Conservation (phyloP, 1,140 invertebrate genomes). For the Hermetia illucens region DNA sequence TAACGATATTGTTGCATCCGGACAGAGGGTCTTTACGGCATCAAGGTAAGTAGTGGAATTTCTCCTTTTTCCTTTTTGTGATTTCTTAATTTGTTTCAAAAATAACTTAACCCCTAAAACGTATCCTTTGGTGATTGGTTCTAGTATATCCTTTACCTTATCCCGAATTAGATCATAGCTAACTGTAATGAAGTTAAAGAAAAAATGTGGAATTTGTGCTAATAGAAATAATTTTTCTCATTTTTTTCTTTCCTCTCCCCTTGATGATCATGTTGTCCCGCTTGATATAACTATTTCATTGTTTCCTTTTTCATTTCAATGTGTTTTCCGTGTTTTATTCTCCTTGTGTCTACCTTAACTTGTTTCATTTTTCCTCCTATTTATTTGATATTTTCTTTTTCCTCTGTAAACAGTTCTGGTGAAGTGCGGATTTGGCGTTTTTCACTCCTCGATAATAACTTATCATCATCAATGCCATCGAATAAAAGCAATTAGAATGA, state of each 20-base stretch:
- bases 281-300: not conserved
- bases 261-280: not conserved
- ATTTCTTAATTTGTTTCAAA: not conserved
- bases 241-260: constrained; percentile 1
- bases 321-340: too few species aligned
- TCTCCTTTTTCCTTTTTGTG: not conserved
- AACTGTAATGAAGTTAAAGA: not conserved
- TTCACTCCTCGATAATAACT: constrained; percentile 4
- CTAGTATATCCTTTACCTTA: not conserved
- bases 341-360: constrained; percentile 1
- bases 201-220: not conserved
- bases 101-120: not conserved
- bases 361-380: not conserved
- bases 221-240: not conserved
- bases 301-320: too few species aligned
- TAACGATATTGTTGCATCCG: constrained; percentile 59
- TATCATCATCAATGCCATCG: not conserved
- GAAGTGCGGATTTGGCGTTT: constrained; percentile 21
- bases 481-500: not conserved
- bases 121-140: not conserved
- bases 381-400: not conserved
- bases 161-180: not conserved
- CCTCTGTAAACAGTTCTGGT: constrained; percentile 12
- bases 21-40: constrained; percentile 60
- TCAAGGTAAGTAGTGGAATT: constrained; percentile 41